A percentile compares a stretch with the other conserved stretches of the same genome.
phyloP scores from a whole-genome alignment of 2,113 vertebrate species.

The Gambusia affinis region DNA sequence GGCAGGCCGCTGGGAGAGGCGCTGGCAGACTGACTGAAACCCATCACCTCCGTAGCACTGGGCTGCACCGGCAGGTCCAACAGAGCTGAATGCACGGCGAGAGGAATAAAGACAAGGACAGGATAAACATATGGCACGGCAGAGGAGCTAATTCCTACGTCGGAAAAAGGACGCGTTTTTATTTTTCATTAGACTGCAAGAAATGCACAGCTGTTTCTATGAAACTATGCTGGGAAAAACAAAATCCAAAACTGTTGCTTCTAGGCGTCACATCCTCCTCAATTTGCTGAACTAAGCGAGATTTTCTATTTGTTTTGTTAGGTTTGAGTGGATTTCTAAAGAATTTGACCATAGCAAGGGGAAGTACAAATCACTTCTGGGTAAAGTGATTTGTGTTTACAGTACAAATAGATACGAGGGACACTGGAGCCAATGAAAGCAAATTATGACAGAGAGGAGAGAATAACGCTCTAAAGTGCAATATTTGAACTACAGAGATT shows the following conservation, averaged over 20 bases:
- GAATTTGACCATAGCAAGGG: not conserved
- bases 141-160: not conserved
- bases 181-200: not conserved
- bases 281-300: not conserved
- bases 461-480: not conserved
- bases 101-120: not conserved
- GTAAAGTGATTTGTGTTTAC: not conserved
- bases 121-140: not conserved
- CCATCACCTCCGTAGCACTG: constrained; percentile 84
- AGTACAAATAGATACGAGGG: not conserved
- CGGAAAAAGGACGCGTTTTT: not conserved
- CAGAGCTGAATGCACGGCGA: constrained; percentile 40
- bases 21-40: constrained; percentile 85
- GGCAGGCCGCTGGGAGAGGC: constrained; percentile 86
- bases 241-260: not conserved
- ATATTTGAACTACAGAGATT: not conserved
- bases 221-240: not conserved
- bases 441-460: too few species aligned
- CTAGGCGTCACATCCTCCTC: constrained; percentile 9
- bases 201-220: not conserved
- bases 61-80: constrained; percentile 72
- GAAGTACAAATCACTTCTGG: constrained; percentile 7
- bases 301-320: not conserved
- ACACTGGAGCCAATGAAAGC: not conserved
- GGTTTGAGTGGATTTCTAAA: constrained; percentile 6